A percentile compares a stretch with the other conserved stretches of the same genome.
These are phyloP conservation scores for Odontomyia ornata DNA, from an alignment of 2,888 invertebrate genomes.

Conservation along the genomic window DNA sequence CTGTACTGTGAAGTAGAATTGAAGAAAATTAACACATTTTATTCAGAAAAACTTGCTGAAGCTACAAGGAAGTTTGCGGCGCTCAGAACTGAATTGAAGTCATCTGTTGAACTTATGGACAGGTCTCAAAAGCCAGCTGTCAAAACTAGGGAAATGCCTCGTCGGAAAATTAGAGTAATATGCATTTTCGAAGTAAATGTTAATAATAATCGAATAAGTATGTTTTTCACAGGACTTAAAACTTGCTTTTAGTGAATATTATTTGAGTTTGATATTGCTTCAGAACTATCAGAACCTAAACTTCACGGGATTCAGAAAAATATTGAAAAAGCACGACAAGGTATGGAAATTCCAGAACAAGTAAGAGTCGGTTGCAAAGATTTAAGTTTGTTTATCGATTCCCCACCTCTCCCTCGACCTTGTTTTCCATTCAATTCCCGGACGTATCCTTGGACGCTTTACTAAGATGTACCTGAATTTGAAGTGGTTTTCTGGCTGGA, in stretches of 20 bases:
- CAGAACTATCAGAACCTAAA: slow-evolving; percentile 99
- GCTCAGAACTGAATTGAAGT: slow-evolving; percentile 85
- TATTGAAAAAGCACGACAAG: slow-evolving; percentile 99
- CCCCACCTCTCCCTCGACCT: too few species aligned
- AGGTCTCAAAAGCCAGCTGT: slow-evolving; percentile 50
- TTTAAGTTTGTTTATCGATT: too few species aligned
- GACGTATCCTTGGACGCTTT: too few species aligned
- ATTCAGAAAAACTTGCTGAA: slow-evolving; percentile 96
- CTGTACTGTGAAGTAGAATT: slow-evolving; percentile 94
- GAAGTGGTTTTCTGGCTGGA: too few species aligned
- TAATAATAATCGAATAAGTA: not conserved
- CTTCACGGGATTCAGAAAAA: slow-evolving; percentile 98
- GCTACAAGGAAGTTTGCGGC: slow-evolving; percentile 94
- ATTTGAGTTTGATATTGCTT: slow-evolving; percentile 91
- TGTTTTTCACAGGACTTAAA: slow-evolving; percentile 77
- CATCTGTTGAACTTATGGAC: slow-evolving; percentile 68
- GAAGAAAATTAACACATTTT: slow-evolving; percentile 97
- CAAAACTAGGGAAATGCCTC: slow-evolving; percentile 70
- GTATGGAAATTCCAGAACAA: too few species aligned
- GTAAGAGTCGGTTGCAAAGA: too few species aligned
- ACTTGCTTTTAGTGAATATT: slow-evolving; percentile 98
- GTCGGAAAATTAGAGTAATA: slow-evolving; percentile 76
- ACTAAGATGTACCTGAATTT: too few species aligned
- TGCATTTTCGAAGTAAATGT: too few species aligned
- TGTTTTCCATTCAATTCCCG: too few species aligned